Evolutionary conservation across 2,113 vertebrate species (phyloP).

Genomic region (Spheniscus mendiculus): DNA sequence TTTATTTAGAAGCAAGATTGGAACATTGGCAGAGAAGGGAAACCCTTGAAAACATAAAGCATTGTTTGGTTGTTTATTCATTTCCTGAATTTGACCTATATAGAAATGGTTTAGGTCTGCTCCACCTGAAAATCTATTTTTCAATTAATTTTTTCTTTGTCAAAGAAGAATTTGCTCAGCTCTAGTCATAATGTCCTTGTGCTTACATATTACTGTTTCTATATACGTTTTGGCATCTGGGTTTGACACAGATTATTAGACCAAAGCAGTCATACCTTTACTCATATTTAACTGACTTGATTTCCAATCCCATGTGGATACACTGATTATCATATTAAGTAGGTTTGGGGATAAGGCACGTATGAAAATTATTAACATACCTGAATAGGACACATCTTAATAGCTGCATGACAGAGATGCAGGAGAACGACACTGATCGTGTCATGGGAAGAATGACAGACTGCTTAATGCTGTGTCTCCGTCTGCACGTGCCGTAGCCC

Average conservation of each 20-base stretch:
- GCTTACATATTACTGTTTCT: neutral
- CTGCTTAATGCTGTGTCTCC: conserved; percentile 37
- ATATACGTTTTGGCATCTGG: neutral
- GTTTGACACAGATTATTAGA: conserved; percentile 13
- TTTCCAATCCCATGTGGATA: neutral
- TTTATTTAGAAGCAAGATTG: neutral
- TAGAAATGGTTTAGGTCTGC: neutral
- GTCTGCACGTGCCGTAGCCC: conserved; percentile 7
- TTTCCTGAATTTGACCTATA: neutral
- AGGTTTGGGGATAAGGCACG: neutral
- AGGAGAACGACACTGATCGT: neutral
- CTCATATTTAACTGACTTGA: neutral
- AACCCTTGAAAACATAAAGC: neutral
- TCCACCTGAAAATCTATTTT: neutral
- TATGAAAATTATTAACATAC: neutral
- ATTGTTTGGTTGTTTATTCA: neutral
- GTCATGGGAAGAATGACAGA: neutral
- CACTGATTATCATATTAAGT: neutral
- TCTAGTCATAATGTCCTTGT: neutral
- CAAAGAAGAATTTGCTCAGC: neutral
- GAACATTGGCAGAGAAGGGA: neutral
- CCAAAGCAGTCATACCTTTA: neutral
- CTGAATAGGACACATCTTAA: neutral
- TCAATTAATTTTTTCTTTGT: neutral
- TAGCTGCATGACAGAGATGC: conserved; percentile 19